Base-by-base conservation (phyloP, 2,888 invertebrate genomes). In the Drosophila picticornis region DNA sequence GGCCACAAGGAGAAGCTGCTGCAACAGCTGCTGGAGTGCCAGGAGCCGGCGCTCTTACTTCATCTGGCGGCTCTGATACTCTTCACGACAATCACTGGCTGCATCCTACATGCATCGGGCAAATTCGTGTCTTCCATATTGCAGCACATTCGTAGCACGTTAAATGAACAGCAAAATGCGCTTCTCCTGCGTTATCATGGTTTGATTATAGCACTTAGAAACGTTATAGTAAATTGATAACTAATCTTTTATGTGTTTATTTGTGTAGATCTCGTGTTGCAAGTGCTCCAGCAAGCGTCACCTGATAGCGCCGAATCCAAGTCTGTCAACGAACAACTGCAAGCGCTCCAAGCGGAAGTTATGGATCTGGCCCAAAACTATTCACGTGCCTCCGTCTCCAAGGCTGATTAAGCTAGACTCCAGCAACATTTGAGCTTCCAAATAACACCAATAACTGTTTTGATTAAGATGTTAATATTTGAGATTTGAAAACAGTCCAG, bases 71-170 rank as follows among this genome's bases (percentile, higher is more conserved):
- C 95, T 0, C 94, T 97, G 72, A 94, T 98, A 50, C 94, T 98
- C 64, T 98, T 98, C 91, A 97, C 97, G 59, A 95, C 95, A 13
- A 94, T 96, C 4, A 97, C 97, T 1, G 97, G 97, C 84, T 95
- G 94, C 82, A 97, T 98, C 94, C 91, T 99, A 32, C 98, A 99
- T 93, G 98, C 98, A 19, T 98, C 99, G 32, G 99, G 99, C 0
- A 96, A 97, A 92, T 98, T 98, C 94, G 98, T 99, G 16, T 96
- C 98, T 0, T 94, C 96, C 25, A 95, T 99, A 80, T 94, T 99
- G 53, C 91, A 94, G 1, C 96, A 95, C 92, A 94, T 99, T 60
- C 95, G 96, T 78, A 94, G 95, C 29, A 95, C 95, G 82, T 93
- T 99, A 58, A 95, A 95, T 72, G 94, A 94, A 31, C 96, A 96